A percentile compares a stretch with the other conserved stretches of the same genome.
phyloP scores from a whole-genome alignment of 2,888 invertebrate species.

The Abscondita cerata region DNA sequence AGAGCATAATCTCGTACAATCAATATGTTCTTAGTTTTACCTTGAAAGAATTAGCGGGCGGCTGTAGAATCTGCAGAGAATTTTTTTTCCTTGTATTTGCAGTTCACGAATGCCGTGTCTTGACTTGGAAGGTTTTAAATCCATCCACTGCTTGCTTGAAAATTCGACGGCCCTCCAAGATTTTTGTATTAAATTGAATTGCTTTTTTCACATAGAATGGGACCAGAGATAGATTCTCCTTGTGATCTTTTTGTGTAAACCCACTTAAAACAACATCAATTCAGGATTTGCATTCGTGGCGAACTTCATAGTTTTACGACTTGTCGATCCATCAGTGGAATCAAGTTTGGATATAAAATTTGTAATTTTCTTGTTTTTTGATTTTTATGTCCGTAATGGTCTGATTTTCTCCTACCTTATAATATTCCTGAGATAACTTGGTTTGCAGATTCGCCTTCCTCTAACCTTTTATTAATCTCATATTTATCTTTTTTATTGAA shows the following conservation, averaged over 20 bases:
- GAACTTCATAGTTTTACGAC: slow-evolving; percentile 20
- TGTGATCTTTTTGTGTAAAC: slow-evolving; percentile 27
- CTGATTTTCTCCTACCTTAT: slow-evolving; percentile 14
- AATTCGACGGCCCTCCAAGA: not conserved
- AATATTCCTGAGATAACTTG: slow-evolving; percentile 10
- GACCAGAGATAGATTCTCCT: slow-evolving; percentile 29
- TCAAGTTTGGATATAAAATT: slow-evolving; percentile 6
- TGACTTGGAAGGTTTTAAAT: too few relatives aligned
- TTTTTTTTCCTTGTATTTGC: slow-evolving; percentile 32
- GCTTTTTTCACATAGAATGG: slow-evolving; percentile 35
- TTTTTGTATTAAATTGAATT: slow-evolving; percentile 13
- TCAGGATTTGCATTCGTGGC: slow-evolving; percentile 18
- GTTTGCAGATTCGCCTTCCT: slow-evolving; percentile 15
- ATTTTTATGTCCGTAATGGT: slow-evolving; percentile 16
- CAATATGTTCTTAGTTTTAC: slow-evolving; percentile 11
- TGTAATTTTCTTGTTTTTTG: slow-evolving; percentile 5
- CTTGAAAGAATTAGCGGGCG: too few relatives aligned
- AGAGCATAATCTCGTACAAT: not conserved
- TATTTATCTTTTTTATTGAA: slow-evolving; percentile 9
- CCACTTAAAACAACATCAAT: slow-evolving; percentile 21
- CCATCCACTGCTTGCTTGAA: too few relatives aligned
- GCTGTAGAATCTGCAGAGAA: too few relatives aligned
- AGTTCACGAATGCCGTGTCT: slow-evolving; percentile 38
- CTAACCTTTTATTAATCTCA: slow-evolving; percentile 14
- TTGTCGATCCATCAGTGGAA: too few relatives aligned